Evolutionary conservation across 2,113 vertebrate genomes (phyloP), one percentile per base, ranked within the genome.

Genomic region (Lynx canadensis): DNA sequence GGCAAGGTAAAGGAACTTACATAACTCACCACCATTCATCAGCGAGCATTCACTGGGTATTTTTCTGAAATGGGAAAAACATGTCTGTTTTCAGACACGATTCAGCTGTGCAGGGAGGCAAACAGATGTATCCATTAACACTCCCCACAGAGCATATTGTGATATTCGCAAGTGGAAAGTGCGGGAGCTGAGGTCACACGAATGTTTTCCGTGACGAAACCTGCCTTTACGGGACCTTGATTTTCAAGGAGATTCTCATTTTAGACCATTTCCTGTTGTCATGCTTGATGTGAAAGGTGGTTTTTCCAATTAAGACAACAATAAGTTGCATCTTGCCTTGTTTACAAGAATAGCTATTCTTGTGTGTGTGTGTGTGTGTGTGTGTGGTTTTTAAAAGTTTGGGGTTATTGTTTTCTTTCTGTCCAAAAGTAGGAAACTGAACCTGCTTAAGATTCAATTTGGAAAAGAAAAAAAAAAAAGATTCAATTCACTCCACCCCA

Each of bases 51-150:
- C 48, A n/a, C 65, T 63, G 66, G 81, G 19, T 1, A 31, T 78
- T 89, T 71, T 89, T 93, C 48, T 89, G 83, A 87, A 96, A 90
- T 31, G 57, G 50, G 83, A 84, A 83, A 31, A 95, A 80, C 69
- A 65, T 88, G 19, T 85, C 81, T 82, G 94, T 92, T 98, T 97
- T 96, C 87, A 89, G 89, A 87, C 94, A 60, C 45, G 83, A 36
- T 31, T 98, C 92, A 88, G 95, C 92, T 90, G 48, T 71, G 69
- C 74, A 73, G 69, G 29, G 80, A 90, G 69, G 89, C 83, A 55
- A 91, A 71, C 95, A 97, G 97, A 94, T 97, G 90, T 88, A 48
- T 73, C 76, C 95, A 45, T 92, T 92, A 57, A 74, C 96, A 69
- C 68, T 92, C 90, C 65, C 92, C 74, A 12, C 69, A 25, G 94